Percentiles rank a stretch among this genome's conserved stretches.
These are phyloP conservation scores for Anorthoa munda DNA, from an alignment of 2,888 invertebrate genomes.

Conservation along the genomic window DNA sequence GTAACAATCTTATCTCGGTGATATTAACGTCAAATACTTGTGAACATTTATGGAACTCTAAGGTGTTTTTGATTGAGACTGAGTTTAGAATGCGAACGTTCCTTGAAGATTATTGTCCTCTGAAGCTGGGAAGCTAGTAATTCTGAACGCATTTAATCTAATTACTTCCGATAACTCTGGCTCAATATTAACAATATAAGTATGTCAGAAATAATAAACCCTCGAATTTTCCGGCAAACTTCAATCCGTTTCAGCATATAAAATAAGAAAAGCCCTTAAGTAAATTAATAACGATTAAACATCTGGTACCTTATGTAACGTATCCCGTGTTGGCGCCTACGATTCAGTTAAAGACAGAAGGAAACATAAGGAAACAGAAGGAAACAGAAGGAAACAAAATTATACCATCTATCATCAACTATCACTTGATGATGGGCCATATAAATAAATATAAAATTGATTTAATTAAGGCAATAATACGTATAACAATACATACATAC, in stretches of 20 bases:
- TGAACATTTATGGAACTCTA: too few relatives aligned
- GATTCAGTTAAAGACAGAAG: neutral
- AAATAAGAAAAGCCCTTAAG: constrained; percentile 12
- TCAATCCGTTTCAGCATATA: constrained; percentile 20
- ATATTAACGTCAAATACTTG: too few relatives aligned
- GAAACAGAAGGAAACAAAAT: neutral
- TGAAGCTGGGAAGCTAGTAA: neutral
- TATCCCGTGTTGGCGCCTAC: neutral
- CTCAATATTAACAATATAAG: neutral
- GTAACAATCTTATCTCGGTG: too few relatives aligned
- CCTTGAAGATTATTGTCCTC: neutral
- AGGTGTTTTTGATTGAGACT: too few relatives aligned
- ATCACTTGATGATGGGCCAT: neutral
- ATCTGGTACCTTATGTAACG: constrained; percentile 37
- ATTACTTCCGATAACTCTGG: neutral
- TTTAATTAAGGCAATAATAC: too few relatives aligned
- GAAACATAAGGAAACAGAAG: neutral
- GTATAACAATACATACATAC: too few relatives aligned
- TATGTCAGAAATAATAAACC: neutral
- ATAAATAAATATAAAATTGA: too few relatives aligned
- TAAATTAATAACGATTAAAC: constrained; percentile 36
- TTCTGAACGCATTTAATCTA: too few relatives aligned
- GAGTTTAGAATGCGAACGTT: too few relatives aligned
- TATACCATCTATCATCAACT: too few relatives aligned
- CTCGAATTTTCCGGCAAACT: constrained; percentile 7